A percentile compares a stretch with the other conserved stretches of the same genome.
These are phyloP conservation scores for Neocrepidodera transversa DNA, from an alignment of 2,888 invertebrate genomes.

Conservation along the genomic window DNA sequence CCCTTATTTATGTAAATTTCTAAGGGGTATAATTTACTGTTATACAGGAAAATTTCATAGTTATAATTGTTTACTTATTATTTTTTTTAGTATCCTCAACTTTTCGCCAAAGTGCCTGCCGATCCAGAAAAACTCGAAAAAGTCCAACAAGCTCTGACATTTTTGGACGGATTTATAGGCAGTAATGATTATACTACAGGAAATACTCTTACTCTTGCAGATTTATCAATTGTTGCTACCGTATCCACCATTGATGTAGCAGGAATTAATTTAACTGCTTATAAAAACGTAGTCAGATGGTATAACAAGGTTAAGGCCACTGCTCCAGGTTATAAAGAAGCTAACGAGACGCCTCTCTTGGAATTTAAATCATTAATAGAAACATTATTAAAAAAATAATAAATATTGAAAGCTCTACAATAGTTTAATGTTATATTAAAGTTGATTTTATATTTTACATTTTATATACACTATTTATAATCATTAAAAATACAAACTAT, in stretches of 20 bases:
- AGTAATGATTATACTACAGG: conserved; percentile 77
- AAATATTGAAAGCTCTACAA: no score
- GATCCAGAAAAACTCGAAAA: conserved; percentile 74
- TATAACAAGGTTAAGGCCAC: conserved; percentile 67
- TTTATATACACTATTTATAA: no score
- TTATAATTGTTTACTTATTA: no score
- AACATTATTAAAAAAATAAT: conserved; percentile 57
- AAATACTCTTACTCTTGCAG: conserved; percentile 77
- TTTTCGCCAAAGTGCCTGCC: conserved; percentile 59
- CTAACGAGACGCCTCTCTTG: conserved; percentile 51
- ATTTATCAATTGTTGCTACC: conserved; percentile 72
- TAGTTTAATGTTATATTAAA: no score
- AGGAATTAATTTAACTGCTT: conserved; percentile 71
- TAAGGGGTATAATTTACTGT: no score
- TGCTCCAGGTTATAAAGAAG: conserved; percentile 65
- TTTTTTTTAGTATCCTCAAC: conserved; percentile 52
- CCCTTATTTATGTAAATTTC: no score
- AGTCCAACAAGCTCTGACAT: conserved; percentile 71
- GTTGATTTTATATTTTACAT: no score
- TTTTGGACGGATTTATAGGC: conserved; percentile 76
- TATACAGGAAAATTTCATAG: no score
- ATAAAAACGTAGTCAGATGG: conserved; percentile 73
- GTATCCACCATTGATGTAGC: conserved; percentile 74
- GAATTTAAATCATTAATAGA: conserved; percentile 53
- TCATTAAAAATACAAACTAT: no score